Evolutionary conservation across 2,113 vertebrate species (phyloP), one percentile per base, ranked within the genome.

Genomic region (Ctenodactylus gundi): DNA sequence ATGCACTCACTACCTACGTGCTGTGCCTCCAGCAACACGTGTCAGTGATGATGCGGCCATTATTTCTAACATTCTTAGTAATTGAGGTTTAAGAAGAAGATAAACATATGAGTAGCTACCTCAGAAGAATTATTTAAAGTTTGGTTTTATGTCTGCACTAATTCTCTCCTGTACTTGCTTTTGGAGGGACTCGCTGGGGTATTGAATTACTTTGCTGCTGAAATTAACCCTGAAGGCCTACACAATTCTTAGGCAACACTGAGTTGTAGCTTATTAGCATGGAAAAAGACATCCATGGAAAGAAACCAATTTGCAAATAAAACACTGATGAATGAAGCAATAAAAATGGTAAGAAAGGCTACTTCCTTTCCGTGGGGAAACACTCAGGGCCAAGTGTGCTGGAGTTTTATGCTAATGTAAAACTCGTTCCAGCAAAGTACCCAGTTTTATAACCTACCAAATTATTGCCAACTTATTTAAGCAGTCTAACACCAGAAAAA

Each of bases 381-480:
- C 94, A 94, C 89, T 84, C 83, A 89, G 44, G 93, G 58, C 95
- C 81, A 96, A 97, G 76, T 89, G 44, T 78, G 90, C 57, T 85
- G 34, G 97, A 97, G 75, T 95, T 98, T 97, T 98, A 96, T 97
- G 93, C 90, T 94, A 94, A 89, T 97, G 95, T 67, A 95, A 97
- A 98, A 93, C 96, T 96, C 60, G 75, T 84, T 97, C 23, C 41
- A 96, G 85, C 90, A 89, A 90, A 95, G 3, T 70, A 96, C 81
- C 78, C 36, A 93, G 85, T 97, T 98, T 97, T 96, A 94, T 96
- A 97, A 96, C 55, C 65, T 82, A 97, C 93, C 51, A 96, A 97
- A 95, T 55, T 94, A 7, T 76, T 97, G 88, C 94, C 92, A 94
- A 94, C 62, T 97, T 98, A 93, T 92, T 97, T 96, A 97, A 97